Conservation (phyloP, 2,797 vertebrate species). For the Eremophila alpestris region DNA sequence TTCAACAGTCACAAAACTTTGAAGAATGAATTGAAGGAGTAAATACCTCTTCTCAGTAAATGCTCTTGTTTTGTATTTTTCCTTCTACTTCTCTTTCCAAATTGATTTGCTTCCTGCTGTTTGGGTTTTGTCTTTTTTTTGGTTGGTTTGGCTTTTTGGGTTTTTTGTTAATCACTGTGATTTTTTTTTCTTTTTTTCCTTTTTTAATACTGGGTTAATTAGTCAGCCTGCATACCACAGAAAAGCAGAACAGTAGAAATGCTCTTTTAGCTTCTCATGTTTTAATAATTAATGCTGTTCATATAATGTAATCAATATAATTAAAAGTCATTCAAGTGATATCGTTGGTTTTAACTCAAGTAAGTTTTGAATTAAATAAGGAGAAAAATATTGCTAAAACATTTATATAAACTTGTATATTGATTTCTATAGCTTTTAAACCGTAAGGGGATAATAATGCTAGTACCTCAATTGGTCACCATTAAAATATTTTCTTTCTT, state of each 20-base stretch:
- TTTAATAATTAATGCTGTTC: neutral
- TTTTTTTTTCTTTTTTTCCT: neutral
- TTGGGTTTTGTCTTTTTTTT: neutral
- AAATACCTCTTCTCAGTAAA: neutral
- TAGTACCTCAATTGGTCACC: neutral
- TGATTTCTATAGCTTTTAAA: neutral
- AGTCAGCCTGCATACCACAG: neutral
- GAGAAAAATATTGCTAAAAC: neutral
- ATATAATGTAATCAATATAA: neutral
- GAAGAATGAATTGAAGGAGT: neutral
- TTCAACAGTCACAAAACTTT: neutral
- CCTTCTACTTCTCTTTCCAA: neutral
- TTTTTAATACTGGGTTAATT: neutral
- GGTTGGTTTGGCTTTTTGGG: neutral
- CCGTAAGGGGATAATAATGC: neutral
- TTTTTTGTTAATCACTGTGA: neutral
- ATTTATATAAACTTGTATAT: neutral
- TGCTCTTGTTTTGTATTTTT: neutral
- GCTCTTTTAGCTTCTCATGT: neutral
- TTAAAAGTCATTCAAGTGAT: neutral
- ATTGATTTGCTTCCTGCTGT: neutral
- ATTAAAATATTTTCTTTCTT: neutral
- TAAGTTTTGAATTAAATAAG: neutral
- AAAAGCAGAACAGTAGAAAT: neutral
- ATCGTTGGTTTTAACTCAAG: neutral